A percentile compares a stretch with the other conserved stretches of the same genome.
phyloP scores from a whole-genome alignment of 1,140 invertebrate species.

The Cecropterus lyciades region DNA sequence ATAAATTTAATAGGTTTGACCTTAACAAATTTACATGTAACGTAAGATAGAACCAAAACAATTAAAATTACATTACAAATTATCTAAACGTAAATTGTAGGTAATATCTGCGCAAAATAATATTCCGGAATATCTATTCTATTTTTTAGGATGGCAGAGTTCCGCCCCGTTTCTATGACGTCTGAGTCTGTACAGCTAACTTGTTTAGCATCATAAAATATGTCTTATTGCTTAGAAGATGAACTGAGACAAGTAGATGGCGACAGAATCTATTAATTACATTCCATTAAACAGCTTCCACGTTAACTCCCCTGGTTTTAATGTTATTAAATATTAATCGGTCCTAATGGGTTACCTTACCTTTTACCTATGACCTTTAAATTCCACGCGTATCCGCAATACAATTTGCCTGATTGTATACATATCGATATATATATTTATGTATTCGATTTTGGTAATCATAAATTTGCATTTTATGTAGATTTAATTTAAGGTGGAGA shows the following conservation, averaged over 20 bases:
- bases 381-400: neutral
- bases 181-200: constrained; percentile 54
- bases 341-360: no score
- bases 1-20: no score
- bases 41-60: no score
- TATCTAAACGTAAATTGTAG: no score
- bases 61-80: no score
- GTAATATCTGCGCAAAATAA: no score
- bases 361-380: neutral
- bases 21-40: no score
- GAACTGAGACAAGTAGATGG: constrained; percentile 40
- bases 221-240: constrained; percentile 52
- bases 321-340: neutral
- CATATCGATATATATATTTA: no score
- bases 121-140: no score
- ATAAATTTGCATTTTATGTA: no score
- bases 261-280: constrained; percentile 64
- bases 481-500: no score
- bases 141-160: constrained; percentile 17
- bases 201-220: constrained; percentile 49
- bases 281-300: constrained; percentile 56
- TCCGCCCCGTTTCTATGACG: constrained; percentile 58
- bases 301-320: constrained; percentile 7
- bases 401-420: neutral
- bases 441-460: no score